Base-by-base conservation (phyloP, 2,797 vertebrate genomes). In the Choloepus didactylus region DNA sequence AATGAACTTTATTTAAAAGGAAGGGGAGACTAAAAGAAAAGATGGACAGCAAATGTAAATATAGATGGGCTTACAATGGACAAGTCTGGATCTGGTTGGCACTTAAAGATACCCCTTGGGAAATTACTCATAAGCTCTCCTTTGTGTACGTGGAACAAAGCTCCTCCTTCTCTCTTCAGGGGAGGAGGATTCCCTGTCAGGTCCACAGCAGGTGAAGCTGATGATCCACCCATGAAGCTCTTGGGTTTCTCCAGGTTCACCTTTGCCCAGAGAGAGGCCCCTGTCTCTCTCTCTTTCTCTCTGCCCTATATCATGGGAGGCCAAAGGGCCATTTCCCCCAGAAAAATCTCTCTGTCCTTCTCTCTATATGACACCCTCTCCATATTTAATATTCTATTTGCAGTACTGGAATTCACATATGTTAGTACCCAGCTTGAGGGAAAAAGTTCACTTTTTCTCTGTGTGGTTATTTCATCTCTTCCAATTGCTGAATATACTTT, bases 391-490 rank as follows among this genome's bases (percentile, higher is more conserved):
- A 73, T 27, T 91, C 54, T 38, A 14, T 62, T 46, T 60, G 35
- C 1, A 12, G 21, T 75, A 41, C 46, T 82, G 29, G 69, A 72
- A 75, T 75, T 77, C 82, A 95, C 44, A 70, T 29, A 66, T 27
- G 41, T 64, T 69, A 41, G 51, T 54, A 69, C n/a, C 49, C 35
- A 85, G 49, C 14, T 87, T 85, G 18, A 21, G 27, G 18, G 5
- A 16, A 21, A 66, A 54, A 3, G 19, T 86, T 95, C 41, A 70
- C 29, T 64, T 70, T 91, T 95, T 93, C 73, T 56, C 82, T 23
- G n/a, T 44, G 27, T 35, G 35, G 16, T 23, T 75, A 35, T 46
- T 56, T 29, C 8, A 38, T 15, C 27, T 49, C 31, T n/a, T 94
- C 29, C 5, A 60, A 41, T 92, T 62, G 60, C 77, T 81, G 21